phyloP scores from a whole-genome alignment of 2,888 invertebrate species.

The Tuberolachnus salignus region DNA sequence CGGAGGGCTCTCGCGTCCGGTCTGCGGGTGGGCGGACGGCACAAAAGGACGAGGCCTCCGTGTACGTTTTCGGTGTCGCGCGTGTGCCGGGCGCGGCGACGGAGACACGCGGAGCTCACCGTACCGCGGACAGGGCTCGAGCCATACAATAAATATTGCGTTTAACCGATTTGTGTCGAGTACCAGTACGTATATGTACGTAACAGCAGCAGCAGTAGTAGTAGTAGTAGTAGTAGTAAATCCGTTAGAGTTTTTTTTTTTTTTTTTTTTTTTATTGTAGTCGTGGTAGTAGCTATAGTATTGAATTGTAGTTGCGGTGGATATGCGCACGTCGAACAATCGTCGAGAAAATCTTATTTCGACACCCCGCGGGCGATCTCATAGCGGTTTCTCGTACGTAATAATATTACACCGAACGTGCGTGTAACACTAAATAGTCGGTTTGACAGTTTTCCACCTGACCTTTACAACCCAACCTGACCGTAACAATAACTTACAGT shows the following conservation, averaged over 20 bases:
- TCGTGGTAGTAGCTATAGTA: no score
- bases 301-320: no score
- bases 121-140: not conserved
- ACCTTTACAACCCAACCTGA: no score
- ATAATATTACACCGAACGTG: no score
- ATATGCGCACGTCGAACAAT: not conserved
- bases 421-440: no score
- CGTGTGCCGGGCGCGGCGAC: no score
- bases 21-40: not conserved
- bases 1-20: constrained; percentile 12
- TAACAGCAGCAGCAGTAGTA: not conserved
- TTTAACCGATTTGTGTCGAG: constrained; percentile 33
- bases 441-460: no score
- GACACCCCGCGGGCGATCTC: constrained; percentile 16
- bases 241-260: no score
- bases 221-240: not conserved
- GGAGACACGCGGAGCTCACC: not conserved
- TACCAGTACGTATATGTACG: not conserved
- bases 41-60: constrained; percentile 19
- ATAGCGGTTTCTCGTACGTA: not conserved
- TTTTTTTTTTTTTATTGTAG: no score
- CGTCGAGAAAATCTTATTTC: constrained; percentile 28
- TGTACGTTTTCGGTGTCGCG: not conserved
- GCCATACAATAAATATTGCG: constrained; percentile 20
- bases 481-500: no score